Percentiles rank a stretch among this genome's conserved stretches.
Conservation (phyloP, 1,140 invertebrate species). For the Amphibalanus amphitrite region DNA sequence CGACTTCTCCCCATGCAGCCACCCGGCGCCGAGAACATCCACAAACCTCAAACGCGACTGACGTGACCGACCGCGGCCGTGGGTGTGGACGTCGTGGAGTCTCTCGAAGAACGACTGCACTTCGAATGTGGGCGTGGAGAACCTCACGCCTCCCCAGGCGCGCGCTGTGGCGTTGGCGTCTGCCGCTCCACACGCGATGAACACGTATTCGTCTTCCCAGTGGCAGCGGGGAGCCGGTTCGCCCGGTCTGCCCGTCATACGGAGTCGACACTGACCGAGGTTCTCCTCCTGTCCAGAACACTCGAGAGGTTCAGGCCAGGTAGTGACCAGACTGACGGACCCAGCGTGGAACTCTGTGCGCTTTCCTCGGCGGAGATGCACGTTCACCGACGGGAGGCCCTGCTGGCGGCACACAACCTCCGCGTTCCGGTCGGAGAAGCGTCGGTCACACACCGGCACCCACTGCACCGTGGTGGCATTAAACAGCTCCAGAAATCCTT, state of each 20-base stretch:
- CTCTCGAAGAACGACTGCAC: constrained; percentile 39
- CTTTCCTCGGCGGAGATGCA: constrained; percentile 59
- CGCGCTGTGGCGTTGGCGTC: constrained; percentile 47
- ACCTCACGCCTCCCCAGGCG: constrained; percentile 93
- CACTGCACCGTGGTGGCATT: constrained; percentile 88
- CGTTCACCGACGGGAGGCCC: constrained; percentile 78
- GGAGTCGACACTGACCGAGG: not conserved
- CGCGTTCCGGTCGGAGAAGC: constrained; percentile 86
- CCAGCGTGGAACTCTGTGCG: constrained; percentile 71
- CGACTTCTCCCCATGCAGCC: constrained; percentile 86
- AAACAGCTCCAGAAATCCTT: constrained; percentile 57
- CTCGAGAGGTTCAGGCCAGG: constrained; percentile 83
- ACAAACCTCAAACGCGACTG: constrained; percentile 66
- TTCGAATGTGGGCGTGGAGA: constrained; percentile 77
- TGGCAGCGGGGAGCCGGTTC: not conserved
- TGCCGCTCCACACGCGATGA: constrained; percentile 72
- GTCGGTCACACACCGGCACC: constrained; percentile 87
- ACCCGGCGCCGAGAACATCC: constrained; percentile 79
- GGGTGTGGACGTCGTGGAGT: constrained; percentile 1
- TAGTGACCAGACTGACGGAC: constrained; percentile 63
- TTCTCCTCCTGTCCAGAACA: constrained; percentile 37
- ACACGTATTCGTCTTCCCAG: constrained; percentile 51
- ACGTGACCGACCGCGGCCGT: constrained; percentile 8
- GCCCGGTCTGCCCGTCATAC: not conserved
- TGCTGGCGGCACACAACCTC: constrained; percentile 88